Percentiles rank a stretch among this genome's conserved stretches.
Evolutionary conservation across 1,140 invertebrate genomes (phyloP).

Genomic region (Rhopalosiphum maidis): DNA sequence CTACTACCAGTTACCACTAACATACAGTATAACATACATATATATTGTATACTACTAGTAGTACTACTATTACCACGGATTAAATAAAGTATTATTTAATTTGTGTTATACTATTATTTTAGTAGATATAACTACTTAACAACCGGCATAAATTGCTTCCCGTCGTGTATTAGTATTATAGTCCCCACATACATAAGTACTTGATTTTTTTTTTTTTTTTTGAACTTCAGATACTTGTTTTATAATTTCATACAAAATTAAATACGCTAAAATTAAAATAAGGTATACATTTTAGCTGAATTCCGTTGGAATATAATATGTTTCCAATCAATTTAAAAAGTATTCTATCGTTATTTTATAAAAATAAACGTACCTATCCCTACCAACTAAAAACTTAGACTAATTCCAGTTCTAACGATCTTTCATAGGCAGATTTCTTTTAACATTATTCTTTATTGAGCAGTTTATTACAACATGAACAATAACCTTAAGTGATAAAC

Average conservation of each 20-base stretch:
- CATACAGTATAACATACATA: background rate
- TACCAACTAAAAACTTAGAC: background rate
- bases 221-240: background rate
- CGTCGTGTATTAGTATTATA: background rate
- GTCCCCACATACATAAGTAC: background rate
- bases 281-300: no score
- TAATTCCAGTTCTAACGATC: background rate
- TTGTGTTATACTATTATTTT: background rate
- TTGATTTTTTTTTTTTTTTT: background rate
- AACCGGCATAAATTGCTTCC: background rate
- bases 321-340: no score
- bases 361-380: no score
- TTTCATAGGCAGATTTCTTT: no score
- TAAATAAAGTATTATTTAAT: slow-evolving; percentile 20
- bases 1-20: background rate
- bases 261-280: background rate
- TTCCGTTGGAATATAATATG: no score
- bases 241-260: background rate
- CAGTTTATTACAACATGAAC: no score
- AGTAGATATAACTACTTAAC: background rate
- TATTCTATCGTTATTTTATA: no score
- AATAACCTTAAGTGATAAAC: no score
- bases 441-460: no score
- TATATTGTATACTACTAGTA: background rate
- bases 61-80: background rate